Base-by-base conservation (phyloP, 1,140 invertebrate genomes). In the Gryllus bimaculatus region DNA sequence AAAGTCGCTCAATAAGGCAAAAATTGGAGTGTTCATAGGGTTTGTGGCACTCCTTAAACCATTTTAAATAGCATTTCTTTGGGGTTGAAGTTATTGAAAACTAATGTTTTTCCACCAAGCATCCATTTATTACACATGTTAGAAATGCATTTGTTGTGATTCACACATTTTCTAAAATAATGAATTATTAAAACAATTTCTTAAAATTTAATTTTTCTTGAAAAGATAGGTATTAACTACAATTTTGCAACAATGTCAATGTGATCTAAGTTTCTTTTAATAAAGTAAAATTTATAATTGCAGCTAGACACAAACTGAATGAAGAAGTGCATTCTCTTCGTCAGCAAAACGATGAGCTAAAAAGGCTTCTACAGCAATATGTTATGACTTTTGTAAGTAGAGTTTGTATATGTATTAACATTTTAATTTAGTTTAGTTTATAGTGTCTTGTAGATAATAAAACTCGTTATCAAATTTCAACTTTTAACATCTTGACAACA, bases 281-380 rank as follows among this genome's bases (percentile, higher is more conserved):
- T 5, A 10, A 75, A 10, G 74, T 75, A 75, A n/a, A 2, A 39
- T 4, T 75, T 10, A 13, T 75, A 3, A 21, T 21, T 15, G 8
- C 26, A 75, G 26, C 12, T 75, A 83, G 89, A 10, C 84, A 87
- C n/a, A 84, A 85, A 76, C 84, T 89, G 39, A 87, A 86, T 76
- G 81, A 75, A 0, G 87, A 90, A 80, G 87, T 86, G 0, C 83
- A 87, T 74, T 84, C 83, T 54, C 79, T 90, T 20, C 85, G 85
- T n/a, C 85, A 83, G 79, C 89, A 90, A 83, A 90, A 90, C 83
- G 79, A 83, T 7, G 89, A 90, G 81, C 82, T 90, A 47, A 84
- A 86, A 76, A 85, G 86, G 81, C 83, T 90, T 21, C 82, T 90
- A 26, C 83, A 83, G 80, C 83, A 80, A 47, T 84, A 87, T 48